Percentiles rank a stretch among this genome's conserved stretches.
Conservation (phyloP, 2,113 vertebrate genomes). For the Tragelaphus scriptus region DNA sequence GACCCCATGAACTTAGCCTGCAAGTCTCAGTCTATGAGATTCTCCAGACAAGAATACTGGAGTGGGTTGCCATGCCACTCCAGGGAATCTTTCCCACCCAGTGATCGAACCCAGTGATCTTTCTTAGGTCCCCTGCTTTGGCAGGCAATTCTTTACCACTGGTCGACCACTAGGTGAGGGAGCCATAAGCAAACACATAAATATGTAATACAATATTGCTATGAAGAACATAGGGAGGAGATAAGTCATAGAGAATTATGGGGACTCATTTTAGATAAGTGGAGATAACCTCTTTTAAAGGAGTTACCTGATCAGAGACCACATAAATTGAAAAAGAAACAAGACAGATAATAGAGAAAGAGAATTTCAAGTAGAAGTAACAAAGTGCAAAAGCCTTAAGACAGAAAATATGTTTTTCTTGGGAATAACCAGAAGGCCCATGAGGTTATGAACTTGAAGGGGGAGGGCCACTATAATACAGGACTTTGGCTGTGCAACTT, state of each 20-base stretch:
- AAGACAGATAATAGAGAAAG: not conserved
- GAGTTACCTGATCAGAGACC: not conserved
- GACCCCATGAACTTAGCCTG: not conserved
- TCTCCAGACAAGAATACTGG: not conserved
- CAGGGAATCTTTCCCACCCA: not conserved
- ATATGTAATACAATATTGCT: accelerated
- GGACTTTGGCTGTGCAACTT: not conserved
- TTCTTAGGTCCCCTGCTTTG: not conserved
- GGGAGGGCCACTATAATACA: not conserved
- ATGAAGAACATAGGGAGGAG: not conserved
- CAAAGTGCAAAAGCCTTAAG: not conserved
- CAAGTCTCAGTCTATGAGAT: not conserved
- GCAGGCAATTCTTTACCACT: not conserved
- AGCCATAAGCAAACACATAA: not conserved
- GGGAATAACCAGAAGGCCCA: not conserved
- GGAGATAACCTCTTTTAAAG: not conserved
- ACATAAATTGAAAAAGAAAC: not conserved
- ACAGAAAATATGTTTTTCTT: too few species aligned
- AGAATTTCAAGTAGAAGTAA: not conserved
- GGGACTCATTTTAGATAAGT: not conserved
- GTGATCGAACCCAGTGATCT: not conserved
- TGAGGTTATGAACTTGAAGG: not conserved
- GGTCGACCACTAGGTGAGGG: not conserved
- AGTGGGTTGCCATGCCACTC: not conserved
- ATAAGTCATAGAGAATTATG: not conserved